phyloP scores from a whole-genome alignment of 2,113 vertebrate genomes.

The Microtus ochrogaster region DNA sequence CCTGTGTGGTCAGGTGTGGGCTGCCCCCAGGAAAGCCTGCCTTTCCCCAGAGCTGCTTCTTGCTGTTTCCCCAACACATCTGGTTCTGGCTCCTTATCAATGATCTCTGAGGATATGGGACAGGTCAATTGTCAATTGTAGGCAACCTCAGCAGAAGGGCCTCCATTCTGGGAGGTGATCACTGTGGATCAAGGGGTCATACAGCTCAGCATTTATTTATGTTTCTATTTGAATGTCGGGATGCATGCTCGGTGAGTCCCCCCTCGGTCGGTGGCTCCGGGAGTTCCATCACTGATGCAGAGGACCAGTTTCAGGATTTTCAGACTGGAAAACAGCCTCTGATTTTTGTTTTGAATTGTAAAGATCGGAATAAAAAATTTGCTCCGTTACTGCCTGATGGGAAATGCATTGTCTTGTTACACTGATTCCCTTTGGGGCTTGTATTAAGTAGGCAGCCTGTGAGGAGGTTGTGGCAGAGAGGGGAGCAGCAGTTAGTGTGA shows the following conservation, averaged over 20 bases:
- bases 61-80: not conserved
- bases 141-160: not conserved
- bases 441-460: not conserved
- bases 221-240: not conserved
- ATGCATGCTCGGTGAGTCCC: not conserved
- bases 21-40: not conserved
- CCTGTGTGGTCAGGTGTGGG: not conserved
- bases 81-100: not conserved
- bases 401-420: not conserved
- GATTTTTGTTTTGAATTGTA: slow-evolving; percentile 8
- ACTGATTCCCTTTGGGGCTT: not conserved
- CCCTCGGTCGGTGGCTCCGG: not conserved
- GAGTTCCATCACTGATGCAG: not conserved
- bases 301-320: not conserved
- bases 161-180: not conserved
- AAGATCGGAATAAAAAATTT: slow-evolving; percentile 30
- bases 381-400: not conserved
- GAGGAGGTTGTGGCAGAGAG: not conserved
- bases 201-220: not conserved
- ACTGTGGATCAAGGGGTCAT: not conserved
- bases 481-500: fast-evolving
- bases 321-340: not conserved
- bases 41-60: not conserved
- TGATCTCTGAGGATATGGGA: not conserved
- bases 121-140: fast-evolving